Evolutionary conservation across 2,888 invertebrate species (phyloP).

Genomic region (Chelonus formosanus): DNA sequence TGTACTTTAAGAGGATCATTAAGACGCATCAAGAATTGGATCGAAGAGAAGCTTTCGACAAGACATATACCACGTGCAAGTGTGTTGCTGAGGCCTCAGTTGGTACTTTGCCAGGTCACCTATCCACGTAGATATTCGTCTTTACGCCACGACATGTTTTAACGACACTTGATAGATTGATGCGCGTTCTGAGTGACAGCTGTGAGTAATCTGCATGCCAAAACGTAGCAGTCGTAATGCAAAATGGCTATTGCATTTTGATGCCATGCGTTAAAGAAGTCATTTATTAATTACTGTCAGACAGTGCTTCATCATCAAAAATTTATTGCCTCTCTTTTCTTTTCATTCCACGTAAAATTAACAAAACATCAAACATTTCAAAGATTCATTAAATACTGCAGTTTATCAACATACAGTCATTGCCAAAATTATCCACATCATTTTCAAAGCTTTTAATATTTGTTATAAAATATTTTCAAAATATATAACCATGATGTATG

Average conservation of each 20-base stretch:
- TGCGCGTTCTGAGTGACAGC: conserved; percentile 51
- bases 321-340: too few species aligned
- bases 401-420: too few species aligned
- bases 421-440: too few species aligned
- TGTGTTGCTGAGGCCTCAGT: conserved; percentile 30
- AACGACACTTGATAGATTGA: conserved; percentile 52
- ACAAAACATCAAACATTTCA: too few species aligned
- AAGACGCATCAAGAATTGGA: too few species aligned
- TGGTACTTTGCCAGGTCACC: conserved; percentile 52
- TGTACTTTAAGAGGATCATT: too few species aligned
- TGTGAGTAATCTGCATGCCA: conserved; percentile 49
- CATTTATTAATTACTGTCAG: conserved; percentile 25
- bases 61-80: conserved; percentile 21
- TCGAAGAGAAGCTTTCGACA: conserved; percentile 1
- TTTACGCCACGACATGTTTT: conserved; percentile 55
- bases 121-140: conserved; percentile 55
- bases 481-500: too few species aligned
- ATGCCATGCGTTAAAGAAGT: conserved; percentile 4
- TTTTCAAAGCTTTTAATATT: too few species aligned
- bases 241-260: conserved; percentile 7
- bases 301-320: conserved; percentile 18
- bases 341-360: too few species aligned
- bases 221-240: conserved; percentile 3
- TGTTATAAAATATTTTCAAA: too few species aligned
- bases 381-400: too few species aligned